Percentiles rank a stretch among this genome's conserved stretches.
Evolutionary conservation across 1,140 invertebrate species (phyloP).

Genomic region (Drosophila nigromelanica): DNA sequence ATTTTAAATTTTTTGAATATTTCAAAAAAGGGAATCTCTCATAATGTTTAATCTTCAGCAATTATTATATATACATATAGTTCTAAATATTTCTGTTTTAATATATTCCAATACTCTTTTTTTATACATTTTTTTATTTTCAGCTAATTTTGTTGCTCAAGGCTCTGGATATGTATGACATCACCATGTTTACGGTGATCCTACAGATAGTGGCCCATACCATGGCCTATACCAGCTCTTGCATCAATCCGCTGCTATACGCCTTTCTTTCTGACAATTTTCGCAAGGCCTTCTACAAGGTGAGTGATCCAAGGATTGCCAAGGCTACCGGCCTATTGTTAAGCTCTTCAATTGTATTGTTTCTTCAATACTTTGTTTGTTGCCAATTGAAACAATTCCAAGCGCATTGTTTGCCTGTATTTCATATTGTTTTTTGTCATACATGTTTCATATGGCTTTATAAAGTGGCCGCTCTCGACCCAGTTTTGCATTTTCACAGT

Average conservation of each 20-base stretch:
- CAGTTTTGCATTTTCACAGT: conserved; percentile 28
- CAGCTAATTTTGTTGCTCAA: conserved; percentile 92
- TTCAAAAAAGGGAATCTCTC: too few species aligned
- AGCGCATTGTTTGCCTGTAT: conserved; percentile 40
- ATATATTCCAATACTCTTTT: too few species aligned
- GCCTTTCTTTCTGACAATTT: conserved; percentile 83
- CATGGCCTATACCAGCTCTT: conserved; percentile 96
- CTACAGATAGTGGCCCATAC: conserved; percentile 93
- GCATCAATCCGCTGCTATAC: conserved; percentile 96
- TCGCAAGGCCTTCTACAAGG: conserved; percentile 83
- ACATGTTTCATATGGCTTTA: conserved; percentile 30
- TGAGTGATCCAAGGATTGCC: conserved; percentile 39
- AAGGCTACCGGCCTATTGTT: conserved; percentile 8
- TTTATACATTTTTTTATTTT: conserved; percentile 53
- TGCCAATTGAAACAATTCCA: conserved; percentile 9
- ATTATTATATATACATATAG: too few species aligned
- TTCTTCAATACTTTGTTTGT: conserved; percentile 31
- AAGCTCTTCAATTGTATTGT: conserved; percentile 22
- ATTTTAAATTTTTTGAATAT: too few species aligned
- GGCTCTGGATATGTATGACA: conserved; percentile 88
- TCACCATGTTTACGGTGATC: conserved; percentile 86
- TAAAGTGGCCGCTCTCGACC: conserved; percentile 25
- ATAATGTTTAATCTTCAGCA: too few species aligned
- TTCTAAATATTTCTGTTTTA: too few species aligned
- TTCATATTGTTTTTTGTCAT: conserved; percentile 32